Evolutionary conservation across 2,113 vertebrate genomes (phyloP).

Genomic region (Empidonax traillii): DNA sequence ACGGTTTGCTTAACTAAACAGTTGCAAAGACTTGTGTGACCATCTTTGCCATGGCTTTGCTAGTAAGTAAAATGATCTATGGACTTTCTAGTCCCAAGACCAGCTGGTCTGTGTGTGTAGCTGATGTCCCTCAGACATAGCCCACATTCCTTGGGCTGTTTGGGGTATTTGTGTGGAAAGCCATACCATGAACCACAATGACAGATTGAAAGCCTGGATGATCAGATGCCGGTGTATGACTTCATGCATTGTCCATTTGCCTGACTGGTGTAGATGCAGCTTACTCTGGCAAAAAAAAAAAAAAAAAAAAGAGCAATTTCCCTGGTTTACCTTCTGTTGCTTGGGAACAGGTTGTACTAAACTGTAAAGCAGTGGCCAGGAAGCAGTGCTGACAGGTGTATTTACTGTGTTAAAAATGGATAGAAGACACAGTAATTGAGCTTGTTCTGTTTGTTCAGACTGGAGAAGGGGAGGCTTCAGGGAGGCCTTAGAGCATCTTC

Average conservation of each 20-base stretch:
- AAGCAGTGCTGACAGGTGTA: not conserved
- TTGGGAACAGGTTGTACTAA: not conserved
- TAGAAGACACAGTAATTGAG: not conserved
- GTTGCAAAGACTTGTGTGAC: not conserved
- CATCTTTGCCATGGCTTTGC: not conserved
- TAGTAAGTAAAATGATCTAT: not conserved
- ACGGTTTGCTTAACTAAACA: not conserved
- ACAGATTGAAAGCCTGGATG: not conserved
- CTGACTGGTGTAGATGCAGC: not conserved
- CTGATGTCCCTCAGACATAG: not conserved
- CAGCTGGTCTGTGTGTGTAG: not conserved
- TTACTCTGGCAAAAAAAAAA: not conserved
- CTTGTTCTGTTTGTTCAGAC: not conserved
- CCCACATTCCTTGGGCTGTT: not conserved
- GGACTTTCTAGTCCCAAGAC: not conserved
- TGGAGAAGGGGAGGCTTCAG: not conserved
- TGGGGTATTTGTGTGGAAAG: not conserved
- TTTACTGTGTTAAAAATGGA: not conserved
- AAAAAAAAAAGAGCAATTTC: not conserved
- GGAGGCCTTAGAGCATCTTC: not conserved
- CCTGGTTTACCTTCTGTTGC: not conserved
- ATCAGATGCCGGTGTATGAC: rapidly evolving
- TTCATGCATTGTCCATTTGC: not conserved
- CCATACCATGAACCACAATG: not conserved
- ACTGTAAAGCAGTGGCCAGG: not conserved